Evolutionary conservation across 2,113 vertebrate species (phyloP), one percentile per base, ranked within the genome.

Genomic region (Oxyruncus cristatus): DNA sequence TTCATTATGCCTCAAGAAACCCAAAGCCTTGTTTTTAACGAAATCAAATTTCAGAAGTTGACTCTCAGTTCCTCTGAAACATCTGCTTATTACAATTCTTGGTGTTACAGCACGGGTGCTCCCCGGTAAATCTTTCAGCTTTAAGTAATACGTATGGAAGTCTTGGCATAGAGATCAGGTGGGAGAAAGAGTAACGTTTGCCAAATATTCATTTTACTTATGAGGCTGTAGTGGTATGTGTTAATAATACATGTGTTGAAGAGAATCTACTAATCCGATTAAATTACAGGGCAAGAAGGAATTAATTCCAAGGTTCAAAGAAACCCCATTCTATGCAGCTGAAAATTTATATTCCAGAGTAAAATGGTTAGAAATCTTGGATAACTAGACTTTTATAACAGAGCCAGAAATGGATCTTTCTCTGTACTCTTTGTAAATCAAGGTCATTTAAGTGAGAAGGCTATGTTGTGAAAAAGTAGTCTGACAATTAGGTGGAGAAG

Each of bases 41-140:
- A 92, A 92, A 88, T 63, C 49, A 50, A 93, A 92, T 49, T 80
- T 83, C 63, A 75, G 72, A 53, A 58, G 82, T 44, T 77, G 88
- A 42, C 87, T 93, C 91, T 73, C 55, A 10, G 66, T 96, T 95
- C 92, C 75, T 95, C 77, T 87, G 71, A 91, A 97, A 97, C 95
- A 97, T 97, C 96, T 98, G 95, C 92, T 96, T 97, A 92, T 96
- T 96, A 72, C 91, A 86, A 86, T 96, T 92, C 76, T 86, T 72
- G 42, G 89, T 83, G 71, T 81, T 94, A 89, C 59, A 88, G 80
- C 92, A 95, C 77, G 93, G 78, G 81, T 96, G 90, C 73, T 97
- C 89, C 92, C 68, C 62, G 59, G 83, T 94, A 96, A 92, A 96
- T 91, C 75, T 91, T 97, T 95, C 92, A 92, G 85, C 82, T 94